Evolutionary conservation across 2,888 invertebrate species (phyloP).

Genomic region (Hyppa rectilinea): DNA sequence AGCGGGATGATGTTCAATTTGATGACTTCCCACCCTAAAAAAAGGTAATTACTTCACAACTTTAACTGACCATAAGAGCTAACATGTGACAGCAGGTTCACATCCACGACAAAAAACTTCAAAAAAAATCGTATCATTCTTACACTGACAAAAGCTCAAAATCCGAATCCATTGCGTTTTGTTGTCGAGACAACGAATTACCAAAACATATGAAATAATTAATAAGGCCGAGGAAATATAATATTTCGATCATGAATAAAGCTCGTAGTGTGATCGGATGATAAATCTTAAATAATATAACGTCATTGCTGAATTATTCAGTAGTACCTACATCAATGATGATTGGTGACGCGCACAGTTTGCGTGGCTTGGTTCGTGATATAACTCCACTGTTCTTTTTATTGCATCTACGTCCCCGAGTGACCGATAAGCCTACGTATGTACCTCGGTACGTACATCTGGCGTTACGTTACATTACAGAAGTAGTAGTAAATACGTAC

Average conservation of each 20-base stretch:
- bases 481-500: slow-evolving; percentile 46
- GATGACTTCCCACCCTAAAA: too few relatives aligned
- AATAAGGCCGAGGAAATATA: not conserved
- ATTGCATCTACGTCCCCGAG: slow-evolving; percentile 57
- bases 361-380: slow-evolving; percentile 44
- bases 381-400: slow-evolving; percentile 55
- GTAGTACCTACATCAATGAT: slow-evolving; percentile 13
- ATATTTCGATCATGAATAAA: not conserved
- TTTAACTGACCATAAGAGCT: not conserved
- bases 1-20: too few relatives aligned
- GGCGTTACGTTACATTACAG: slow-evolving; percentile 55
- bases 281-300: slow-evolving; percentile 4
- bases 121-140: not conserved
- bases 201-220: not conserved
- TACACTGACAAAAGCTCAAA: not conserved
- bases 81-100: not conserved
- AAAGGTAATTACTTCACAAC: too few relatives aligned
- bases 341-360: slow-evolving; percentile 28
- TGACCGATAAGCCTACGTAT: slow-evolving; percentile 54
- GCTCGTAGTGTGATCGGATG: not conserved
- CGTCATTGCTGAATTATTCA: slow-evolving; percentile 15
- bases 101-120: not conserved
- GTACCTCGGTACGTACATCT: slow-evolving; percentile 37
- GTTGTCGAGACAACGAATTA: not conserved
- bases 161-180: slow-evolving; percentile 3